Base-by-base conservation (phyloP, 2,888 invertebrate species). In the Macrophya alboannulata region DNA sequence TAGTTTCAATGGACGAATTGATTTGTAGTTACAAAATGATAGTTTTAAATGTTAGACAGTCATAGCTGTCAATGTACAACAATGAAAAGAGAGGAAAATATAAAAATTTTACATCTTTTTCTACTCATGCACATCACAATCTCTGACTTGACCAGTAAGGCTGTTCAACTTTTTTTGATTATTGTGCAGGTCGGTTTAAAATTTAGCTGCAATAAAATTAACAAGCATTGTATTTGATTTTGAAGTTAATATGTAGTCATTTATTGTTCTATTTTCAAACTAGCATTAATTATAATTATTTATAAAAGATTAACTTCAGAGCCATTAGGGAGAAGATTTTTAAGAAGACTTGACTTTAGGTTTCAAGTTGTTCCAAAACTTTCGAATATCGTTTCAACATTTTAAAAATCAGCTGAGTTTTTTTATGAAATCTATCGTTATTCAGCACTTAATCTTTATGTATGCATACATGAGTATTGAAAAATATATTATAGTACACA, bases 1-100 rank as follows among this genome's bases (percentile, higher is more conserved):
- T 90, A 91, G 90, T 91, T 91, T 91, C 90, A 86, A 90, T 92
- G 92, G 92, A 92, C 92, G 92, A 92, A 92, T 92, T 92, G 86
- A 86, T 88, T 77, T 43, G 62, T 79, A 79, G 68, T 85, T 77
- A 65, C 65, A 79, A 79, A 74, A 85, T 62, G n/a, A 81, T 81
- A 62, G 40, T 81, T 62, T 62, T 62, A 25, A 21, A 81, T 62
- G 40, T 43, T 62, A 43, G 21, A 43, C 40, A 81, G n/a, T 51
- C 43, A 25, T 21, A 81, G 40, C 62, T 3, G 31, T 21, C 43
- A 40, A 59, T 15, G 17, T 62, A 15, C 17, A 81, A 81, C 21
- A 37, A 81, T 15, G 62, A 81, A 45, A 81, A 81, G 12, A 62
- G 1, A 9, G 12, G 17, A n/a, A 40, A 43, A 62, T 51, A 8